Evolutionary conservation across 2,797 vertebrate species (phyloP).

Genomic region (Echeneis naucrates): DNA sequence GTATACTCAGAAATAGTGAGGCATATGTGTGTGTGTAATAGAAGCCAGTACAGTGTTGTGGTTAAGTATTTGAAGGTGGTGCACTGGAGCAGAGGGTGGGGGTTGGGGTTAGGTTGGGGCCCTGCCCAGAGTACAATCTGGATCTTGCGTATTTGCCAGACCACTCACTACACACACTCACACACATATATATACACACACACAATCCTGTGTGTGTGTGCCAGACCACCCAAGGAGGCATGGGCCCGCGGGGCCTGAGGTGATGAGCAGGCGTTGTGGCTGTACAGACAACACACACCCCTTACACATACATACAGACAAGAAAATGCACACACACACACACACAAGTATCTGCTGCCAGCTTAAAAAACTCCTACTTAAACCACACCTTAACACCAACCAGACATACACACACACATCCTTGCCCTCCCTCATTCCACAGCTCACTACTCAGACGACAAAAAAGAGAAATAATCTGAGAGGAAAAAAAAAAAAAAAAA

Average conservation of each 20-base stretch:
- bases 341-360: conserved; percentile 69
- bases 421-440: conserved; percentile 65
- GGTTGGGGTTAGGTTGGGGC: conserved; percentile 85
- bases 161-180: conserved; percentile 83
- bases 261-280: conserved; percentile 86
- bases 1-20: conserved; percentile 68
- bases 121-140: conserved; percentile 86
- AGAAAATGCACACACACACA: conserved; percentile 49
- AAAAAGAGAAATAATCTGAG: conserved; percentile 55
- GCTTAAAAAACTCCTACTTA: conserved; percentile 69
- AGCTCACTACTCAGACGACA: conserved; percentile 57
- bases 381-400: conserved; percentile 68
- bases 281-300: conserved; percentile 80
- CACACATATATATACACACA: conserved; percentile 49
- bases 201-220: conserved; percentile 82
- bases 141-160: conserved; percentile 88
- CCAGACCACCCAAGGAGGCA: conserved; percentile 91
- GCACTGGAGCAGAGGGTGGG: conserved; percentile 79
- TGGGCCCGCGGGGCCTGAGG: conserved; percentile 86
- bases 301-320: conserved; percentile 64
- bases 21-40: conserved; percentile 55
- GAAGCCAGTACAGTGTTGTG: conserved; percentile 75
- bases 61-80: conserved; percentile 84
- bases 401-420: conserved; percentile 52
- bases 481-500: conserved; percentile 39